Conservation (phyloP, 2,888 invertebrate genomes). For the Dermolepida albohirtum region DNA sequence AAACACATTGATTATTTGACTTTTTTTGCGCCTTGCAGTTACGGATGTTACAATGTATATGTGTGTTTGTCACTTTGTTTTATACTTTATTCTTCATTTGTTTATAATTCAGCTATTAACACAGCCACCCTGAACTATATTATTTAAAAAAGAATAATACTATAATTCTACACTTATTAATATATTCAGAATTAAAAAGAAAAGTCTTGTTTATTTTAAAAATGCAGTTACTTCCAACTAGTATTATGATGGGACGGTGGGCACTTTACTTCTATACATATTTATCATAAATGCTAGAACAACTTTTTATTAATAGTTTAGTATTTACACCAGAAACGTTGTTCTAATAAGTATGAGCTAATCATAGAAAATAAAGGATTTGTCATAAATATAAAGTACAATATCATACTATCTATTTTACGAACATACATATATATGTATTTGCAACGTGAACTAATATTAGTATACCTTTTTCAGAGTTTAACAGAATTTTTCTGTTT, state of each 20-base stretch:
- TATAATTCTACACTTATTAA: conserved; percentile 1
- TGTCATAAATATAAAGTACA: no score
- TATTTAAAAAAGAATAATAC: conserved; percentile 11
- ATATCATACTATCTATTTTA: no score
- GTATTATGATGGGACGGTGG: background rate
- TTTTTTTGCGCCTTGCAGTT: background rate
- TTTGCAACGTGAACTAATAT: no score
- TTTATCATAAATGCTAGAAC: no score
- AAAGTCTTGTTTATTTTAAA: conserved; percentile 14
- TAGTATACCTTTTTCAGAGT: no score
- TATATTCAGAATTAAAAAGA: background rate
- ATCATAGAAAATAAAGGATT: no score
- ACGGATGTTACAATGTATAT: background rate
- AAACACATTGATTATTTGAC: conserved; percentile 1
- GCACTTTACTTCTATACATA: no score
- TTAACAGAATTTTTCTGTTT: no score
- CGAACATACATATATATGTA: no score
- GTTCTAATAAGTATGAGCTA: no score
- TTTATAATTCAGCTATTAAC: conserved; percentile 15
- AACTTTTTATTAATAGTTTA: no score
- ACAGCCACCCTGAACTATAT: conserved; percentile 38
- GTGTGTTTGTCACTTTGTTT: conserved; percentile 8
- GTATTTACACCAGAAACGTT: no score
- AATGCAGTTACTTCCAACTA: conserved; percentile 15
- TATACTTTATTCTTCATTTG: conserved; percentile 1